Percentiles rank a stretch among this genome's conserved stretches.
Evolutionary conservation across 1,140 invertebrate genomes (phyloP).

Genomic region (Eufriesea mexicana): DNA sequence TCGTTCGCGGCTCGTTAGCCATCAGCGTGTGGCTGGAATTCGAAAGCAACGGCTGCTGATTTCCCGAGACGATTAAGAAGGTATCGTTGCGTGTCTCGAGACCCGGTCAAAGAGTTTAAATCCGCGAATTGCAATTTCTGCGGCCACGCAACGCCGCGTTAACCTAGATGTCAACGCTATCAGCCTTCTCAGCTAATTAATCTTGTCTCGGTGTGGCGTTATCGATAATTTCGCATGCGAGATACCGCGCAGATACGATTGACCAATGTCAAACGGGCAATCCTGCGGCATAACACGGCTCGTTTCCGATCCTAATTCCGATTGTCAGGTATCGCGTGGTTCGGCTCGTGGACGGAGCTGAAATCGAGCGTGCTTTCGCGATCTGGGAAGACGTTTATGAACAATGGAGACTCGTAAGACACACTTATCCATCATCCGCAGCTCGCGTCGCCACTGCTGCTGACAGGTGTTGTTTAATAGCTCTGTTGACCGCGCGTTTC

Average conservation of each 20-base stretch:
- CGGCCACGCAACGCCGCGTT: background rate
- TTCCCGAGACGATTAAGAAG: background rate
- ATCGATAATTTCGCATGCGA: slow-evolving; percentile 28
- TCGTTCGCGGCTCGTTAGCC: background rate
- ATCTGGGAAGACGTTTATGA: slow-evolving; percentile 51
- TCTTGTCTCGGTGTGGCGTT: background rate
- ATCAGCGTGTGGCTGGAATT: background rate
- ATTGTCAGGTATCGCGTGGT: background rate
- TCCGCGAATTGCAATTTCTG: background rate
- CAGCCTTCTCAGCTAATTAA: slow-evolving; percentile 8
- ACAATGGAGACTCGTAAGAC: slow-evolving; percentile 61
- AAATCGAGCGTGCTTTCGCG: slow-evolving; percentile 7
- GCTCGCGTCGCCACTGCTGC: slow-evolving; percentile 28
- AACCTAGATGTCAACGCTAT: background rate
- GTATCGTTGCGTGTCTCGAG: too few species aligned
- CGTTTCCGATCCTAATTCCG: slow-evolving; percentile 38
- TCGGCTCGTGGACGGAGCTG: background rate
- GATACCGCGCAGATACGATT: slow-evolving; percentile 5
- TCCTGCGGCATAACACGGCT: background rate
- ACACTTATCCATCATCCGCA: slow-evolving; percentile 65
- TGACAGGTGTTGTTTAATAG: slow-evolving; percentile 63
- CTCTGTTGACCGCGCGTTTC: slow-evolving; percentile 56
- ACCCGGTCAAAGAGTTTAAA: background rate
- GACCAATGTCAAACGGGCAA: background rate
- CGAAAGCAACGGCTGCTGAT: background rate